Evolutionary conservation across 2,797 vertebrate genomes (phyloP).

Genomic region (Emys orbicularis): DNA sequence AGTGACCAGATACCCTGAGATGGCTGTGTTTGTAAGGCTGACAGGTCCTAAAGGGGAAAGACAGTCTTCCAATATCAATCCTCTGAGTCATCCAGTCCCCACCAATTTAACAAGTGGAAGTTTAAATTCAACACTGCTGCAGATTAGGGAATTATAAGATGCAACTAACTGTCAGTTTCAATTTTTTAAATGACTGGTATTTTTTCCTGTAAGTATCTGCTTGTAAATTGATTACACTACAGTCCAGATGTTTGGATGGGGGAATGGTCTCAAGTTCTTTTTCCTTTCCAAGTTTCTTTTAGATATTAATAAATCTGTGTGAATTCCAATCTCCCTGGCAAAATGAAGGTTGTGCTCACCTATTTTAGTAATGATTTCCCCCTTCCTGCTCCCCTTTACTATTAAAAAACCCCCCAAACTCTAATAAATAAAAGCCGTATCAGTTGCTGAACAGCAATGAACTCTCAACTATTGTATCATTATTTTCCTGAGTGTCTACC

Average conservation of each 20-base stretch:
- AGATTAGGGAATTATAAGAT: constrained; percentile 61
- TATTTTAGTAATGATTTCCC: not conserved
- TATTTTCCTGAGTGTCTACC: not conserved
- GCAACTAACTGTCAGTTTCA: constrained; percentile 57
- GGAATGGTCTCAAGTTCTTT: constrained; percentile 27
- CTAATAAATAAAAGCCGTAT: not conserved
- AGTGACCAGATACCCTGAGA: not conserved
- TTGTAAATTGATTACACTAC: constrained; percentile 52
- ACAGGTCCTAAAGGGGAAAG: not conserved
- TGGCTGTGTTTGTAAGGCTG: not conserved
- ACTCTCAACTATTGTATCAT: not conserved
- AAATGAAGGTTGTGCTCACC: not conserved
- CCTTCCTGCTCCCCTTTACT: not conserved
- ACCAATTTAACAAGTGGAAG: not conserved
- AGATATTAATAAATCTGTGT: not conserved
- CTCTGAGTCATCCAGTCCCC: not conserved
- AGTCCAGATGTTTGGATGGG: constrained; percentile 29
- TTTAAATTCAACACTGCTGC: constrained; percentile 50
- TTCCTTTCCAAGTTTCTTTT: constrained; percentile 51
- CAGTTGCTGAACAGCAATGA: not conserved
- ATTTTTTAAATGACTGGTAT: constrained; percentile 64
- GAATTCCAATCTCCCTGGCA: not conserved
- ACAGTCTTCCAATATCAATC: not conserved
- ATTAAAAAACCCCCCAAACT: not conserved
- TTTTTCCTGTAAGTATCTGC: constrained; percentile 52